phyloP scores from a whole-genome alignment of 2,888 invertebrate genomes.

The Morpho helenor region DNA sequence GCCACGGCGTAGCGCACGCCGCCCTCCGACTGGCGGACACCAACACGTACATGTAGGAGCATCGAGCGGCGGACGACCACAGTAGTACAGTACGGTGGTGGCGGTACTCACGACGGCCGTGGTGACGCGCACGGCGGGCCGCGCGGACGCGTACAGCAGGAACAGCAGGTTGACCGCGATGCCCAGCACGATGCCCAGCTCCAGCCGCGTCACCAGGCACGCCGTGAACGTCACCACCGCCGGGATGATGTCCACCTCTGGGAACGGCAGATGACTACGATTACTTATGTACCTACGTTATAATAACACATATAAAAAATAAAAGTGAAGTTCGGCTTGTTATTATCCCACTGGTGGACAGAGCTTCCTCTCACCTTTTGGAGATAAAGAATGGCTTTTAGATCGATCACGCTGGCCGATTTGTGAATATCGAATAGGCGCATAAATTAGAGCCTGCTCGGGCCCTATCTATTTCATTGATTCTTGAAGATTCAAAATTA shows the following conservation, averaged over 20 bases:
- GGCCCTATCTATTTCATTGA: no score
- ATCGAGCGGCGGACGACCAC: no score
- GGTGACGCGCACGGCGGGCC: constrained; percentile 87
- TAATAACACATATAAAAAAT: not conserved
- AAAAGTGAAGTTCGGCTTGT: not conserved
- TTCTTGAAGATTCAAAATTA: no score
- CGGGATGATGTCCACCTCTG: constrained; percentile 92
- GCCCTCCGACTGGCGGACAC: constrained; percentile 46
- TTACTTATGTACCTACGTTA: not conserved
- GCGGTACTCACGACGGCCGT: constrained; percentile 74
- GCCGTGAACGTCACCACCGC: constrained; percentile 89
- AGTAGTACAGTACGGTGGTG: no score
- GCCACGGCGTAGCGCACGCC: constrained; percentile 78
- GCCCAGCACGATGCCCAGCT: constrained; percentile 92
- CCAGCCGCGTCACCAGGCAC: constrained; percentile 89
- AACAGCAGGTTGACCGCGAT: constrained; percentile 89
- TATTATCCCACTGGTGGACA: no score
- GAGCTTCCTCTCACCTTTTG: not conserved
- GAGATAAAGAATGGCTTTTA: no score
- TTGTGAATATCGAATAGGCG: no score
- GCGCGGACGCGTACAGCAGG: constrained; percentile 89
- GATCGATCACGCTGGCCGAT: no score
- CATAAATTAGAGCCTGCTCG: no score
- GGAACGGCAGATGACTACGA: no score
- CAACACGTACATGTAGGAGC: not conserved